Conservation (phyloP, 2,797 vertebrate genomes). For the Pygocentrus nattereri region DNA sequence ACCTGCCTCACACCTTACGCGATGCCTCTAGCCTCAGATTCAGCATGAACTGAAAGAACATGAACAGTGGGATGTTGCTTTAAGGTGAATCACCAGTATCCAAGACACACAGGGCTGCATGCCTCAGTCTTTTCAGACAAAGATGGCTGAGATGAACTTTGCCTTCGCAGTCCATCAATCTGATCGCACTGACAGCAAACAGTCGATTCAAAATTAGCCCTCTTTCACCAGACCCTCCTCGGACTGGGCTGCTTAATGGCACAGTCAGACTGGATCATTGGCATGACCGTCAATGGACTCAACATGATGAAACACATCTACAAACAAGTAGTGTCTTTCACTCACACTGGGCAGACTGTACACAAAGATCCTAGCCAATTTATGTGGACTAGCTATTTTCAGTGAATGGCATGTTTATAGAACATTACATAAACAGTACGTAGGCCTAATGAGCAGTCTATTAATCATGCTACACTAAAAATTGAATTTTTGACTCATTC, state of each 20-base stretch:
- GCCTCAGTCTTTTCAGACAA: neutral
- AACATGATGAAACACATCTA: neutral
- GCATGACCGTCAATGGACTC: constrained; percentile 11
- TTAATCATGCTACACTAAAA: neutral
- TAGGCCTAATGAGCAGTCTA: neutral
- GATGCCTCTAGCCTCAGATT: neutral
- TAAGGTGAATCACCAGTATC: constrained; percentile 22
- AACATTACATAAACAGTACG: neutral
- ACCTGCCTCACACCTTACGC: neutral
- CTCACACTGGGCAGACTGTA: neutral
- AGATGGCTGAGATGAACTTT: neutral
- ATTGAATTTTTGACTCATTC: neutral
- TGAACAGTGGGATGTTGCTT: neutral
- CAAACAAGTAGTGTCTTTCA: neutral
- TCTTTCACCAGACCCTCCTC: neutral
- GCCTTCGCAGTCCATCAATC: neutral
- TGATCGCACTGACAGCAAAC: neutral
- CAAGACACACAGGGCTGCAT: neutral
- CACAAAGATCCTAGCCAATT: neutral
- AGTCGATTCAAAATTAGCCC: neutral
- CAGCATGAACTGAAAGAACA: neutral
- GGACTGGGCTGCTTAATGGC: neutral
- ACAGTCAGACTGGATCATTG: neutral
- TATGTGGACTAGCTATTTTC: too few species aligned
- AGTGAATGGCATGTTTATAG: neutral